These are phyloP conservation scores for Ypsolopha scabrella DNA, from an alignment of 2,888 invertebrate genomes.

Conservation along the genomic window DNA sequence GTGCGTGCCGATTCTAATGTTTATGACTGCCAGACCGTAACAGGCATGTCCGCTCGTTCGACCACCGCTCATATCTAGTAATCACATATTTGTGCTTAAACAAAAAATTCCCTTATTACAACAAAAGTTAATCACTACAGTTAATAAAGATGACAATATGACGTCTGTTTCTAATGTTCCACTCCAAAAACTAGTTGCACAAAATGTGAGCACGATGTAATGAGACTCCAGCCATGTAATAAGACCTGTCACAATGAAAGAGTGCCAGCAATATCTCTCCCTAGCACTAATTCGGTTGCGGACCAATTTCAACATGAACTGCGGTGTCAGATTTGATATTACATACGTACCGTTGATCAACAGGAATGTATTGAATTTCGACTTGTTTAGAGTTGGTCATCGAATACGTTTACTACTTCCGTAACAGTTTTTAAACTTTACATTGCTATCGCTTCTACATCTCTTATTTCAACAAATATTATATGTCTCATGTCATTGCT, in stretches of 20 bases:
- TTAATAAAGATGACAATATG: too few species aligned
- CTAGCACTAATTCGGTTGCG: slow-evolving; percentile 11
- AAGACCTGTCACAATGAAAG: slow-evolving; percentile 10
- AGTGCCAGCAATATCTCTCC: slow-evolving; percentile 16
- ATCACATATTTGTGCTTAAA: background rate
- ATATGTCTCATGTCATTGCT: too few species aligned
- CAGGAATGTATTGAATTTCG: too few species aligned
- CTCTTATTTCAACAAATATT: too few species aligned
- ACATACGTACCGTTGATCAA: slow-evolving; percentile 2
- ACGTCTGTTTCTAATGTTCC: too few species aligned
- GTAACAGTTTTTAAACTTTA: too few species aligned
- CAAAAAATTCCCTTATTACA: background rate
- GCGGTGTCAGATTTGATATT: slow-evolving; percentile 2
- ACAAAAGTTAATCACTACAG: background rate
- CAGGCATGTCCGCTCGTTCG: slow-evolving; percentile 15
- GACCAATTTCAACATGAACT: slow-evolving; percentile 10
- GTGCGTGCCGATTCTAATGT: slow-evolving; percentile 17
- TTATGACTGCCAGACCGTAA: slow-evolving; percentile 14
- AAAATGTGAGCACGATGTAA: slow-evolving; percentile 11
- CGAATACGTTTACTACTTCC: too few species aligned
- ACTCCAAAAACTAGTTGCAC: slow-evolving; percentile 4
- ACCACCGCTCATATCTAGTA: too few species aligned
- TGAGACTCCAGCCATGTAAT: slow-evolving; percentile 11
- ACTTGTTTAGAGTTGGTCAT: too few species aligned
- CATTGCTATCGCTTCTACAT: too few species aligned